Base-by-base conservation (phyloP, 2,113 vertebrate species). In the Actinemys pallida region DNA sequence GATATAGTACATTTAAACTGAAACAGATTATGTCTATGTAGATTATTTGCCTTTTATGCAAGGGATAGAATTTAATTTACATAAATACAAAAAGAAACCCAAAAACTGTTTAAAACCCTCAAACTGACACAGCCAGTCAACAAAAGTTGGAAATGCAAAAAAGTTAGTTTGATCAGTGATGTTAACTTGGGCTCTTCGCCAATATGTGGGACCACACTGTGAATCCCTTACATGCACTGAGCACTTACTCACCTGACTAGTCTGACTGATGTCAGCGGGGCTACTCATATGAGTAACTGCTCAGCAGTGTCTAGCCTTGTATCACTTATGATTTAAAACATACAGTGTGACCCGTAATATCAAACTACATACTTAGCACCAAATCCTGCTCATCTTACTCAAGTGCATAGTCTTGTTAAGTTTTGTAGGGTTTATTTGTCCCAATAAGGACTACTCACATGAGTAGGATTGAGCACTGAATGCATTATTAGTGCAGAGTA, bases 261-360 rank as follows among this genome's bases (percentile, higher is more conserved):
- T 81, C 6, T 1, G 35, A 4, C 27, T 65, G 45, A 39, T 14
- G 2, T 2, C 62, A 19, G 56, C 9, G 1, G 5, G 25, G 56
- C 56, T 57, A 57, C 10, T 57, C 25, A 57, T 31, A 35, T 19
- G 16, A 65, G 31, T 65, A 65, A 35, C 62, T 65, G 31, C 31
- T 65, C 14, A 65, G 16, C 62, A n/a, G 62, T 65, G 31, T 35
- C 31, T 35, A 31, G 31, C 31, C 62, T n/a, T 17, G 29, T 65
- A 65, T 31, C 29, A 62, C 29, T 62, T 31, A 62, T 65, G 62
- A 35, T 65, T 65, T 65, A 16, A 65, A 65, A 17, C 17, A 65
- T 65, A 35, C 62, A 5, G 62, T 8, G 17, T 35, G 31, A 65
- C 35, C 14, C 35, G 31, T 35, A 14, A 31, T 16, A 62, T 35